phyloP scores from a whole-genome alignment of 2,113 vertebrate genomes.

The Phoxinus phoxinus region DNA sequence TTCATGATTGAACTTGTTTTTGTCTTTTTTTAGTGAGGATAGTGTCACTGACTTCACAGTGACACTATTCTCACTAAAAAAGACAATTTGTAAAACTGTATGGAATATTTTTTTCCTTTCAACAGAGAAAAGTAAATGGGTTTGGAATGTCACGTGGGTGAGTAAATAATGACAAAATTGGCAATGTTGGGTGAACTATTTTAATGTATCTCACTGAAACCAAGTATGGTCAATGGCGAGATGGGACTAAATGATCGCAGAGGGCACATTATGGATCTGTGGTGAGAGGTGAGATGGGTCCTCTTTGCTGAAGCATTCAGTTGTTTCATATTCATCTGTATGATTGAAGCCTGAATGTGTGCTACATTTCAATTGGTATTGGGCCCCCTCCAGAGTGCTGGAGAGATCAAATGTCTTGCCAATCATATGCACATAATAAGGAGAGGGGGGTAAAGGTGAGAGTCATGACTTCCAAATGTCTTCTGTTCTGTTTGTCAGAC shows the following conservation, averaged over 20 bases:
- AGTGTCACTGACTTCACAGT: too few relatives aligned
- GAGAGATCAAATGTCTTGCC: conserved; percentile 32
- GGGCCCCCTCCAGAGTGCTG: conserved; percentile 25
- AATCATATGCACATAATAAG: conserved; percentile 42
- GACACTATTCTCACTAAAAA: too few relatives aligned
- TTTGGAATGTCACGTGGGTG: not conserved
- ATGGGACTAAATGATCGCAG: conserved; percentile 22
- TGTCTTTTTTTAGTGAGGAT: too few relatives aligned
- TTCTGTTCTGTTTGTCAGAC: conserved; percentile 38
- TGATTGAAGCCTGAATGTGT: conserved; percentile 36
- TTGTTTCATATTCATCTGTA: conserved; percentile 45
- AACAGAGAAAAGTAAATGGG: not conserved
- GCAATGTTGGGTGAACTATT: not conserved
- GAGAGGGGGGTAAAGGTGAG: conserved; percentile 39
- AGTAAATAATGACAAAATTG: not conserved
- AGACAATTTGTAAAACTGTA: too few relatives aligned
- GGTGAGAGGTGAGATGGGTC: conserved; percentile 31
- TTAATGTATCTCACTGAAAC: not conserved
- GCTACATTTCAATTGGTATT: conserved; percentile 29
- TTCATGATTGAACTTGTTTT: not conserved
- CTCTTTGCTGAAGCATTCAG: conserved; percentile 22
- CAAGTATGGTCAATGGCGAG: not conserved
- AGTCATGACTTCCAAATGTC: conserved; percentile 34
- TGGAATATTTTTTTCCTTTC: not conserved
- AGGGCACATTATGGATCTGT: conserved; percentile 37